A percentile compares a stretch with the other conserved stretches of the same genome.
These are phyloP conservation scores for Rousettus leschenaultii DNA, from an alignment of 2,113 vertebrate genomes.

Conservation along the genomic window DNA sequence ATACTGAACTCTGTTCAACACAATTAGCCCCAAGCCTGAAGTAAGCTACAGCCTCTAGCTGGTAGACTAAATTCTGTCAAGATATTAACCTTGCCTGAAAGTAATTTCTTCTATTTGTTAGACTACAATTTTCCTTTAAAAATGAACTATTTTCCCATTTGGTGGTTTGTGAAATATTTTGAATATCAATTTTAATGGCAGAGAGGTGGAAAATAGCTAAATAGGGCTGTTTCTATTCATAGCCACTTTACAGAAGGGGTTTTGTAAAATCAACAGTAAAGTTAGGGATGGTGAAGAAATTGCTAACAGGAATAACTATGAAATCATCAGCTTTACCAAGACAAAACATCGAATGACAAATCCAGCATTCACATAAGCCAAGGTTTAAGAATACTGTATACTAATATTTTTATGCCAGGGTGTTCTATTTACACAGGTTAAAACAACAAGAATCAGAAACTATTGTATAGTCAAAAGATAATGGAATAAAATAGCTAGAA, in stretches of 20 bases:
- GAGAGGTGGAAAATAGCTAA: constrained; percentile 86
- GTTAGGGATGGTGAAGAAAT: not conserved
- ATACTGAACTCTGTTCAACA: not conserved
- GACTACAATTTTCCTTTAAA: not conserved
- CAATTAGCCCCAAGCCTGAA: constrained; percentile 21
- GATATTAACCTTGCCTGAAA: not conserved
- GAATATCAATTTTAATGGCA: constrained; percentile 95
- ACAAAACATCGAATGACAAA: not conserved
- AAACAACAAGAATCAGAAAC: not conserved
- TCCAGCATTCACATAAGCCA: not conserved
- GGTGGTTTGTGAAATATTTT: constrained; percentile 87
- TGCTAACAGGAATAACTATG: not conserved
- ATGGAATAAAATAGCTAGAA: too few relatives aligned
- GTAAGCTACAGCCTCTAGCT: not conserved
- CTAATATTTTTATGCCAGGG: not conserved
- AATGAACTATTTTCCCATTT: constrained; percentile 11
- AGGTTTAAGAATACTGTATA: not conserved
- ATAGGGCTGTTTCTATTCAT: constrained; percentile 81
- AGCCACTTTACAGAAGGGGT: not conserved
- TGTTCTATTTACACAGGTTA: not conserved
- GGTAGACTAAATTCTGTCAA: constrained; percentile 22
- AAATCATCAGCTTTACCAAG: not conserved
- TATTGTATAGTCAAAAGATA: too few relatives aligned
- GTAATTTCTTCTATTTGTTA: constrained; percentile 22
- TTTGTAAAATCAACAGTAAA: not conserved